These are phyloP conservation scores for Atta texana DNA, from an alignment of 1,140 invertebrate genomes.

Conservation along the genomic window DNA sequence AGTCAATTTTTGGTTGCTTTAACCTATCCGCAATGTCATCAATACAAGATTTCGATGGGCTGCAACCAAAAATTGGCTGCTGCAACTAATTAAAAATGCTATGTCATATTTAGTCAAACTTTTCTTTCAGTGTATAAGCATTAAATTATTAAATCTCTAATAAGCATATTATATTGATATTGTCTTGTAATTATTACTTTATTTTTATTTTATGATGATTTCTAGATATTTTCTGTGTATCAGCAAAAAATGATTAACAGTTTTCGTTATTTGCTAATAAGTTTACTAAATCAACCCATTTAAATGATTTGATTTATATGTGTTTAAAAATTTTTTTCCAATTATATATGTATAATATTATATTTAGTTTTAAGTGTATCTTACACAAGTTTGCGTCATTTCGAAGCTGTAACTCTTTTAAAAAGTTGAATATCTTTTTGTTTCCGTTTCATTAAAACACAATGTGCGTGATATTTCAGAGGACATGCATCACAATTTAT, in stretches of 20 bases:
- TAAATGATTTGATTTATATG: background rate
- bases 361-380: background rate
- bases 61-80: no score
- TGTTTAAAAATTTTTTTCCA: background rate
- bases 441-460: slow-evolving; percentile 21
- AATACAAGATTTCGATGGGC: no score
- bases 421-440: slow-evolving; percentile 15
- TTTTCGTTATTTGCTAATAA: slow-evolving; percentile 12
- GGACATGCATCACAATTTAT: slow-evolving; percentile 40
- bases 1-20: no score
- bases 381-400: background rate
- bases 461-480: slow-evolving; percentile 14
- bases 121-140: background rate
- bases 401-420: background rate
- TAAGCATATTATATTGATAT: background rate
- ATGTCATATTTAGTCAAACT: no score
- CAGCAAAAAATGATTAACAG: background rate
- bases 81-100: no score
- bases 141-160: background rate
- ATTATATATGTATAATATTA: background rate
- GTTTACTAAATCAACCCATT: background rate
- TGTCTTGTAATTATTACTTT: background rate
- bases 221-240: background rate
- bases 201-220: slow-evolving; percentile 25
- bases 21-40: no score